Evolutionary conservation across 1,140 invertebrate species (phyloP).

Genomic region (Gryon sp.): DNA sequence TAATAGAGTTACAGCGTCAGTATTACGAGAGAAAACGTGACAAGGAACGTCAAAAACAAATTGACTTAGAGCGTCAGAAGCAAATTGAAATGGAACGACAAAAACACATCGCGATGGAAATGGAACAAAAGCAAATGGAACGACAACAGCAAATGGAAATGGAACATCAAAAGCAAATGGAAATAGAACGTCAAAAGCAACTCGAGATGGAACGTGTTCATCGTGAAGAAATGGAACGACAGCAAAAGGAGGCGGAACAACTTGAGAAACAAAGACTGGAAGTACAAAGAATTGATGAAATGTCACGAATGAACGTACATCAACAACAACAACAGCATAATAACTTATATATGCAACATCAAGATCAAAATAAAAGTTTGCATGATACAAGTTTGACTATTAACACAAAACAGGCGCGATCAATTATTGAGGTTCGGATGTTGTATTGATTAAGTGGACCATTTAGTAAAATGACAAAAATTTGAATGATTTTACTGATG

Average conservation of each 20-base stretch:
- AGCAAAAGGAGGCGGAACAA: conserved; percentile 66
- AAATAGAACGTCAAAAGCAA: conserved; percentile 29
- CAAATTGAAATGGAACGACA: neutral
- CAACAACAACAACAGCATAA: conserved; percentile 69
- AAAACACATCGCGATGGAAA: conserved; percentile 16
- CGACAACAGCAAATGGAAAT: conserved; percentile 49
- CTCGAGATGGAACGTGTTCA: conserved; percentile 42
- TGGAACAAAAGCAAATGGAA: neutral
- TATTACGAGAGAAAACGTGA: conserved; percentile 68
- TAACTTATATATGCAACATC: conserved; percentile 70
- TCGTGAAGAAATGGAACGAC: conserved; percentile 58
- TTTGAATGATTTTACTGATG: neutral
- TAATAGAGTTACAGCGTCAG: conserved; percentile 63
- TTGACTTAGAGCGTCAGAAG: neutral
- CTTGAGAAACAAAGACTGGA: conserved; percentile 67
- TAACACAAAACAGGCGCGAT: conserved; percentile 82
- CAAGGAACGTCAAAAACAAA: conserved; percentile 34
- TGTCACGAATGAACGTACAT: conserved; percentile 40
- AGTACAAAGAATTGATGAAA: conserved; percentile 58
- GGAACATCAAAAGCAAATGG: conserved; percentile 51
- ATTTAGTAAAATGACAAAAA: too few species aligned
- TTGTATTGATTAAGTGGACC: neutral
- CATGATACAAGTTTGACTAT: conserved; percentile 80
- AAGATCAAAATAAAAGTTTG: conserved; percentile 71
- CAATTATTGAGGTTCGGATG: conserved; percentile 68